Percentiles rank a stretch among this genome's conserved stretches.
Evolutionary conservation across 1,140 invertebrate species (phyloP).

Genomic region (Coenobita brevimanus): DNA sequence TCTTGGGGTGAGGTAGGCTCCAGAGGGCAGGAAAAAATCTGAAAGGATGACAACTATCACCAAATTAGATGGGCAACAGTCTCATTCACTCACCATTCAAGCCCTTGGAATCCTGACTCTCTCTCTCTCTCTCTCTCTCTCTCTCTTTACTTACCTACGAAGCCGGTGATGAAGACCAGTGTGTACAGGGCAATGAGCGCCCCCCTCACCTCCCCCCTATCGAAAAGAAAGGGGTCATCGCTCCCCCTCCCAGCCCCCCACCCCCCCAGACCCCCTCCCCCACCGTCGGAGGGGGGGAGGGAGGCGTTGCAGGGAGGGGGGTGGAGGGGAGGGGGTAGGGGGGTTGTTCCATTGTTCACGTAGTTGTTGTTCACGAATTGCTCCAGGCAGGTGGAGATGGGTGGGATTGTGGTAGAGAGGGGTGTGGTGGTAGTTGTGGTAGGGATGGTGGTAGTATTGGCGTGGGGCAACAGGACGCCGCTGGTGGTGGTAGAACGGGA

Average conservation of each 20-base stretch:
- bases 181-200: conserved; percentile 42
- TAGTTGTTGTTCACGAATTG: background rate
- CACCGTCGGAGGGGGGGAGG: background rate
- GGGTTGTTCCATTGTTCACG: background rate
- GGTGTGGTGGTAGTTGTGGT: background rate
- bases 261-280: no score
- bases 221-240: conserved; percentile 41
- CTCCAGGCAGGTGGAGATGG: background rate
- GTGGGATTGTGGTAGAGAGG: background rate
- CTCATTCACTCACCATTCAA: no score
- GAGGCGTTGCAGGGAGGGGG: background rate
- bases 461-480: background rate
- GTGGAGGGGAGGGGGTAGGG: background rate
- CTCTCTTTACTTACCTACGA: no score
- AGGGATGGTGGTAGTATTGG: background rate
- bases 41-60: background rate
- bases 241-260: background rate
- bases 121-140: no score
- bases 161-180: conserved; percentile 41
- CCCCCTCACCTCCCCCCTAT: conserved; percentile 35
- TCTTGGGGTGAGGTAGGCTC: no score
- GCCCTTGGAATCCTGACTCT: no score
- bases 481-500: background rate
- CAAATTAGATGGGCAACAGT: background rate
- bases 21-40: background rate